A percentile compares a stretch with the other conserved stretches of the same genome.
These are phyloP conservation scores for Lucilia sericata DNA, from an alignment of 1,140 invertebrate genomes.

Conservation along the genomic window DNA sequence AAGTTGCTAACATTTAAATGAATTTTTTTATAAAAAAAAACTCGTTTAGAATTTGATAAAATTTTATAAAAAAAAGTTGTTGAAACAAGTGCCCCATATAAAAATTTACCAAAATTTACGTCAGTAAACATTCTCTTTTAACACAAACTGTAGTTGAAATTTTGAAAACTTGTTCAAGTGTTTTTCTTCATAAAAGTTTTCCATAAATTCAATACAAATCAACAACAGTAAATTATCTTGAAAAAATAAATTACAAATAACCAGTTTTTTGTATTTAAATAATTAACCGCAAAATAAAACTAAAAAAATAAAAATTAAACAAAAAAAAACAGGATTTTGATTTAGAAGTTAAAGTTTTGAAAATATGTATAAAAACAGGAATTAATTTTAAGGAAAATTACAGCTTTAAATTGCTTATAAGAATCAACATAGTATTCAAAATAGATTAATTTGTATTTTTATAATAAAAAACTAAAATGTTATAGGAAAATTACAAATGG, in stretches of 20 bases:
- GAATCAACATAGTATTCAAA: background rate
- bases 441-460: no score
- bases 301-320: background rate
- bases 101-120: no score
- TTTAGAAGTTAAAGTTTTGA: background rate
- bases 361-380: background rate
- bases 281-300: no score
- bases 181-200: background rate
- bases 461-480: no score
- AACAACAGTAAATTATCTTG: background rate
- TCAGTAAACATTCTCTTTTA: background rate
- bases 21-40: no score
- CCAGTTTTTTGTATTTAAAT: background rate
- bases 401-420: background rate
- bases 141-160: background rate
- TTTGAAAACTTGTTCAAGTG: background rate
- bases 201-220: background rate
- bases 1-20: no score
- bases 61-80: no score
- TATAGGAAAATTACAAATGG: no score
- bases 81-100: no score
- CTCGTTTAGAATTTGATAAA: no score
- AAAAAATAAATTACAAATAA: background rate
- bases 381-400: background rate
- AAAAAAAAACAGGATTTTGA: background rate